Percentiles rank a stretch among this genome's conserved stretches.
phyloP scores from a whole-genome alignment of 2,113 vertebrate species.

The Oreochromis niloticus region DNA sequence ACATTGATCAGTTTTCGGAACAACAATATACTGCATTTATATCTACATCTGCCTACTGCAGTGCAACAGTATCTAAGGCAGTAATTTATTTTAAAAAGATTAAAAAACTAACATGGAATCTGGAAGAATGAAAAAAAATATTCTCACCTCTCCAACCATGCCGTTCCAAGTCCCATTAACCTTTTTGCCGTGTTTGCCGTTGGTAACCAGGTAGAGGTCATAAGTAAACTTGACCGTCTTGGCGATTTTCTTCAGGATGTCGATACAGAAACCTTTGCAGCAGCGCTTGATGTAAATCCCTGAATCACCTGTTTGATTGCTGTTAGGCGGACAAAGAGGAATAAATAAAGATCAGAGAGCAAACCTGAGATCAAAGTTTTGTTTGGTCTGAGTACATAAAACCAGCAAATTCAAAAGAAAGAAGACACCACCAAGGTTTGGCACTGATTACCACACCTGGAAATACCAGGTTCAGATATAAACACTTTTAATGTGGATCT shows the following conservation, averaged over 20 bases:
- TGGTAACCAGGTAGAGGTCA: conserved; percentile 98
- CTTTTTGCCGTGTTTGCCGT: conserved; percentile 98
- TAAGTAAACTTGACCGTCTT: conserved; percentile 97
- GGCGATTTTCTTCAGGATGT: conserved; percentile 98
- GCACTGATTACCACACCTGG: background rate
- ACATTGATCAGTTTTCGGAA: background rate
- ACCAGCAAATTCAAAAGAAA: background rate
- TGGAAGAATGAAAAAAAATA: background rate
- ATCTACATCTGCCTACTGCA: background rate
- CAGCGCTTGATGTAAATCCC: conserved; percentile 98
- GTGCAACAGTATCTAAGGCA: background rate
- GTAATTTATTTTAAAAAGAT: background rate
- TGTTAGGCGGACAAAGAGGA: conserved; percentile 31
- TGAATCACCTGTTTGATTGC: conserved; percentile 92
- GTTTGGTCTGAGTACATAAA: background rate
- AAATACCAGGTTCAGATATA: background rate
- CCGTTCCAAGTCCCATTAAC: conserved; percentile 98
- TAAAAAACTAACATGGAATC: background rate
- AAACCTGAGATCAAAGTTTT: background rate
- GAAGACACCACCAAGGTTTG: background rate
- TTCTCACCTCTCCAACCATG: conserved; percentile 96
- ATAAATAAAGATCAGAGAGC: background rate
- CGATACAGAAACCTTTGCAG: conserved; percentile 99
- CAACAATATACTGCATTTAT: background rate
- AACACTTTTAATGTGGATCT: background rate